Evolutionary conservation across 2,797 vertebrate species (phyloP).

Genomic region (Poecilia gillii): DNA sequence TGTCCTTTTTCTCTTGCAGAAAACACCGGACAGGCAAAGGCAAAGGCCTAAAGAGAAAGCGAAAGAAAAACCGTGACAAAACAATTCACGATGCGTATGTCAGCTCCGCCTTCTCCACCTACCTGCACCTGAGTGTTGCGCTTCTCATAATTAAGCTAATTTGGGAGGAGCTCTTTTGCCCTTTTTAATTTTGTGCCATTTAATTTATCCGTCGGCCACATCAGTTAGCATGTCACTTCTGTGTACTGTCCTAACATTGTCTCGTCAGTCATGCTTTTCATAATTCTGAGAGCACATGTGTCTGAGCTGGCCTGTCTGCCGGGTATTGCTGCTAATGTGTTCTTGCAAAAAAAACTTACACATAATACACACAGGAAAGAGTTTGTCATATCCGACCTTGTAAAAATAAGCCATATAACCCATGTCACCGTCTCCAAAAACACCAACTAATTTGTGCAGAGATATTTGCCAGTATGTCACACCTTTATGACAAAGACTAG

Average conservation of each 20-base stretch:
- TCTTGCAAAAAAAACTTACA: constrained; percentile 22
- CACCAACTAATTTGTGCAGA: constrained; percentile 38
- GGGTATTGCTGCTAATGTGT: constrained; percentile 45
- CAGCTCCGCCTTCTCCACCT: constrained; percentile 83
- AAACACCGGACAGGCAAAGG: constrained; percentile 94
- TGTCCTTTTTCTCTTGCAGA: constrained; percentile 92
- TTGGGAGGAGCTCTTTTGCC: constrained; percentile 81
- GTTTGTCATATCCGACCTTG: constrained; percentile 13
- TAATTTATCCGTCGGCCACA: constrained; percentile 54
- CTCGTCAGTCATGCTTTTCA: constrained; percentile 36
- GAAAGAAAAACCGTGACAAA: constrained; percentile 97
- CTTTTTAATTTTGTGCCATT: constrained; percentile 73
- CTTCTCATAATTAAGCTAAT: constrained; percentile 82
- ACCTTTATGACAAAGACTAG: constrained; percentile 21
- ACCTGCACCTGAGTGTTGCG: constrained; percentile 81
- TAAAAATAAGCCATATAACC: constrained; percentile 39
- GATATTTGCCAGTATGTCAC: constrained; percentile 21
- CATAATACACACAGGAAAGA: constrained; percentile 25
- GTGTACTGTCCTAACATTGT: constrained; percentile 60
- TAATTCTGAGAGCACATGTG: constrained; percentile 8
- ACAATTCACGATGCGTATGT: constrained; percentile 83
- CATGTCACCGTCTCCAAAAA: constrained; percentile 23
- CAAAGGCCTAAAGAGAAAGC: constrained; percentile 98
- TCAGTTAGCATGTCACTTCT: constrained; percentile 70
- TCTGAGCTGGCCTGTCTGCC: constrained; percentile 28